Evolutionary conservation across 2,113 vertebrate genomes (phyloP), one percentile per base, ranked within the genome.

Genomic region (Vanacampus margaritifer): DNA sequence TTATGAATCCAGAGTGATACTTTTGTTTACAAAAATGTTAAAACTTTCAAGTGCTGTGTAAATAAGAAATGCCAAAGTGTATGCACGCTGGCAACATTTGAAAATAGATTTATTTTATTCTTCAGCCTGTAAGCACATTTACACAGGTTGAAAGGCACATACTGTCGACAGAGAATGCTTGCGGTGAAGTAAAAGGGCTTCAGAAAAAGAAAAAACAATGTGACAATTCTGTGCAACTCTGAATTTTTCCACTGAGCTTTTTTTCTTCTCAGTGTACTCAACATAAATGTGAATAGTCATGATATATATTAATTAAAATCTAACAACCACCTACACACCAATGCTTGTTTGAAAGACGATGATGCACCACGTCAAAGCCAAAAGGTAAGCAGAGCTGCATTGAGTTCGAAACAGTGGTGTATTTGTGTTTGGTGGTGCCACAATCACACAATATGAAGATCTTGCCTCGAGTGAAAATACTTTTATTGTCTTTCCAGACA

Each of bases 131-230:
- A 26, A 62, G 70, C 64, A 77, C 56, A 67, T 72, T 71, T 86
- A 77, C 79, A 88, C 84, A 88, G 85, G 79, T 80, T 85, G 65
- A 90, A 90, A 93, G 91, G 91, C 91, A 93, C 91, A 67, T 88
- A 87, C 79, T 81, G 80, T 83, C 58, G 68, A 73, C 75, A 78
- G 46, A 78, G 48, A 67, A 74, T 80, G 68, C 58, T n/a, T n/a
- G n/a, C n/a, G n/a, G n/a, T 74, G 9, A 79, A 79, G 79, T 83
- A 80, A 85, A 88, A 84, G 77, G 71, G 75, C 67, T 84, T 37
- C 13, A 6, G 21, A 45, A 3, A 64, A 21, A 62, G 6, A 45
- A 10, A 48, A 28, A 64, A 48, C 53, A 32, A 28, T 2, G 3
- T 35, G 62, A 43, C 72, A 85, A 74, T 73, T 69, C 10, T 87